A percentile compares a stretch with the other conserved stretches of the same genome.
phyloP scores from a whole-genome alignment of 2,797 vertebrate genomes.

The Aeoliscus strigatus region DNA sequence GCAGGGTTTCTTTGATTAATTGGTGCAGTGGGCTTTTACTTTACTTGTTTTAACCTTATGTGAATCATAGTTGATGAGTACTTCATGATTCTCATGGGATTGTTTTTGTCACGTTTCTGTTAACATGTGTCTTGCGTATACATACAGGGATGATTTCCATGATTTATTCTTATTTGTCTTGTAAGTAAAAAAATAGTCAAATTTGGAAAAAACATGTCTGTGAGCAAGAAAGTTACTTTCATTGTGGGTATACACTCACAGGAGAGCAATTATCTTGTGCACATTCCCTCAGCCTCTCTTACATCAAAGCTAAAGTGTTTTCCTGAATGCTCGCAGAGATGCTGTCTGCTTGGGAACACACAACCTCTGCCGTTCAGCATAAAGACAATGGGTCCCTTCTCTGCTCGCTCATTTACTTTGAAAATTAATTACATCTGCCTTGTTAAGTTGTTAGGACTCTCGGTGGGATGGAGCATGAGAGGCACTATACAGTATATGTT shows the following conservation, averaged over 20 bases:
- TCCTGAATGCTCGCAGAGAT: conserved; percentile 37
- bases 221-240: conserved; percentile 9
- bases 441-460: conserved; percentile 52
- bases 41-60: no score
- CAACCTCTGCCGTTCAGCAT: conserved; percentile 28
- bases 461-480: conserved; percentile 28
- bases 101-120: no score
- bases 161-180: no score
- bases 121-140: no score
- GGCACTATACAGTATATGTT: no score
- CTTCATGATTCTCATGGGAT: no score
- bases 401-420: conserved; percentile 56
- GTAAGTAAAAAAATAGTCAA: no score
- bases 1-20: no score
- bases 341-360: conserved; percentile 32
- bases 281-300: conserved; percentile 19
- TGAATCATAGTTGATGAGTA: no score
- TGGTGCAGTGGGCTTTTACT: no score
- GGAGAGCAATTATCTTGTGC: conserved; percentile 29
- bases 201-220: no score
- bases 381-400: conserved; percentile 50
- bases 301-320: conserved; percentile 49
- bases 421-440: conserved; percentile 66
- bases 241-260: conserved; percentile 13
- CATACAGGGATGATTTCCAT: no score